Base-by-base conservation (phyloP, 2,888 invertebrate species). In the Trypoxylon attenuatum region DNA sequence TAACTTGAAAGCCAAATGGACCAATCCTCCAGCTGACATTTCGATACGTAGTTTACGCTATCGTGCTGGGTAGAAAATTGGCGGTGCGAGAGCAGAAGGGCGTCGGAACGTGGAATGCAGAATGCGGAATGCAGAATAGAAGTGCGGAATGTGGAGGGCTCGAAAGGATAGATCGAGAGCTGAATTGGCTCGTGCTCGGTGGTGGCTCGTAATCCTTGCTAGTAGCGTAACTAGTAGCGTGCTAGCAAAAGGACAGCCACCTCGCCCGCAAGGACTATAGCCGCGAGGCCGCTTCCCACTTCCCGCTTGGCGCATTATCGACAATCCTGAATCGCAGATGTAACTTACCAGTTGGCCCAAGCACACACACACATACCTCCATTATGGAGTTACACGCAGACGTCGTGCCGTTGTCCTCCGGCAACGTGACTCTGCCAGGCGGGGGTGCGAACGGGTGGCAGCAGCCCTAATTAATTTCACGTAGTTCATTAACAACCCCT, bases 391-490 rank as follows among this genome's bases (percentile, higher is more conserved):
- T 4, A 33, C 54, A 27, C 18, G 41, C 52, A 52, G 27, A 39
- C 25, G 27, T 55, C 50, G 29, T 56, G 39, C 52, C 56, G 51
- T 76, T 74, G 70, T 69, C 66, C n/a, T 73, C 47, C 53, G 16
- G 38, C 67, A 52, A 55, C 41, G 43, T 59, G 65, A 71, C 58
- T 46, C 23, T 60, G 61, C 53, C n/a, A n/a, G n/a, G n/a, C n/a
- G n/a, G n/a, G n/a, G n/a, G n/a, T n/a, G n/a, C n/a, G n/a, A n/a
- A n/a, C n/a, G n/a, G n/a, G n/a, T n/a, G n/a, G n/a, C n/a, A n/a
- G 59, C 56, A 55, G 46, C 56, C 66, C 72, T 78, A 79, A 78
- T 78, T 78, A 79, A 79, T 79, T 78, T 79, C 74, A 65, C 72
- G 78, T 74, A 74, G 72, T 79, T 78, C 78, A 77, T 79, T 79